Evolutionary conservation across 2,888 invertebrate genomes (phyloP).

Genomic region (Yponomeuta sedellus): DNA sequence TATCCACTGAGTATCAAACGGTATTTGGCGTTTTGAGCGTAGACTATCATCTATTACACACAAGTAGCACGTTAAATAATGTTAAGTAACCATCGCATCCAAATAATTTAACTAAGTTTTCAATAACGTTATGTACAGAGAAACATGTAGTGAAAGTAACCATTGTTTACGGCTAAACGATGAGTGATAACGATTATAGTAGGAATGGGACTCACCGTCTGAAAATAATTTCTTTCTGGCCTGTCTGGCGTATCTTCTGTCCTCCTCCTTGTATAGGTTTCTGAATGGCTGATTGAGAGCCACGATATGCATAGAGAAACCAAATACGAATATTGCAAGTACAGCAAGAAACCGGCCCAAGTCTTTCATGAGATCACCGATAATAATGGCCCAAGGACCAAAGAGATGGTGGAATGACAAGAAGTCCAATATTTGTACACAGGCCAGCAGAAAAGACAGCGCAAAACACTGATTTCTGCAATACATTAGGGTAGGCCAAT

Average conservation of each 20-base stretch:
- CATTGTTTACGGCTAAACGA: slow-evolving; percentile 1
- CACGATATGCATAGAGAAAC: slow-evolving; percentile 98
- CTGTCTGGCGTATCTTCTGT: slow-evolving; percentile 75
- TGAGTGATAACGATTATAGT: slow-evolving; percentile 17
- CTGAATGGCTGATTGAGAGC: slow-evolving; percentile 96
- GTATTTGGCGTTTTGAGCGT: slow-evolving; percentile 62
- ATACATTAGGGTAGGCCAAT: slow-evolving; percentile 93
- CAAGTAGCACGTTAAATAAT: slow-evolving; percentile 6
- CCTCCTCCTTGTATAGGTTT: slow-evolving; percentile 79
- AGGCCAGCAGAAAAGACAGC: slow-evolving; percentile 94
- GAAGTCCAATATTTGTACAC: slow-evolving; percentile 98
- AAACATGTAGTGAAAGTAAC: neutral
- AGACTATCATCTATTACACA: slow-evolving; percentile 50
- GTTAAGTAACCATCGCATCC: slow-evolving; percentile 1
- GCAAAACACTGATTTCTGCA: slow-evolving; percentile 98
- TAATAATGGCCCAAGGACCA: slow-evolving; percentile 99
- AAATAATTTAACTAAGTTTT: neutral
- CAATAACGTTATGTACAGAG: neutral
- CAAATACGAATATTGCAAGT: slow-evolving; percentile 97
- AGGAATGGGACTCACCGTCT: slow-evolving; percentile 80
- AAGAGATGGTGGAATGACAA: slow-evolving; percentile 99
- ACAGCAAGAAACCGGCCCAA: slow-evolving; percentile 98
- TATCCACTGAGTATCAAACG: slow-evolving; percentile 56
- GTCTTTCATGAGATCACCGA: slow-evolving; percentile 95
- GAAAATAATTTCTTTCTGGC: slow-evolving; percentile 77